Base-by-base conservation (phyloP, 2,797 vertebrate species). In the Tapirus indicus region DNA sequence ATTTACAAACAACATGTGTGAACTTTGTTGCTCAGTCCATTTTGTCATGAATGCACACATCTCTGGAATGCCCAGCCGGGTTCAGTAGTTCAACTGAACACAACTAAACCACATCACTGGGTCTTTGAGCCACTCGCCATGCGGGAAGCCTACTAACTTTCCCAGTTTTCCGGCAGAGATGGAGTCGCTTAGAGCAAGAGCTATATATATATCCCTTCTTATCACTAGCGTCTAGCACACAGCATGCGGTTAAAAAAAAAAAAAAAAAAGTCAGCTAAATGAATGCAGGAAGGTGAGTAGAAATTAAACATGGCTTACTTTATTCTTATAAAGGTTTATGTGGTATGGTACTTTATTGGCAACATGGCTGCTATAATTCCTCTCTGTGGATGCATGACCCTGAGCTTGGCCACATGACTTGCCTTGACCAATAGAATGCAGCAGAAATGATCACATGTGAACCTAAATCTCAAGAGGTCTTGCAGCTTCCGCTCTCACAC, bases 1-100 rank as follows among this genome's bases (percentile, higher is more conserved):
- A 13, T 71, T 96, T 96, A 60, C 64, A 80, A 93, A 85, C 3
- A 66, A 21, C 23, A 74, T 18, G 27, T n/a, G 16, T n/a, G 72
- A 58, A 54, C 21, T 58, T 87, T 52, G 32, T n/a, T 75, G 3
- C 21, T 84, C 44, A 82, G 47, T 77, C n/a, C 7, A 12, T 74
- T 71, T 88, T 32, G 35, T 77, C 32, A 38, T 78, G 41, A 79
- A 27, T 56, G 18, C 10, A 44, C 27, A 49, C 16, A 41, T 88
- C 35, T 80, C 71, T 80, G 44, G n/a, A 72, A 41, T 74, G 27
- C 18, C 74, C 47, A 35, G 4, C 60, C 11, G 29, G 32, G 20
- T 7, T 32, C 32, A 49, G 32, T 38, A 10, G 16, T 58, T 92
- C 62, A 91, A 6, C 4, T n/a, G n/a, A 93, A 20, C 20, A 52